A percentile compares a stretch with the other conserved stretches of the same genome.
These are phyloP conservation scores for Hydraecia micacea DNA, from an alignment of 2,888 invertebrate genomes.

Conservation along the genomic window DNA sequence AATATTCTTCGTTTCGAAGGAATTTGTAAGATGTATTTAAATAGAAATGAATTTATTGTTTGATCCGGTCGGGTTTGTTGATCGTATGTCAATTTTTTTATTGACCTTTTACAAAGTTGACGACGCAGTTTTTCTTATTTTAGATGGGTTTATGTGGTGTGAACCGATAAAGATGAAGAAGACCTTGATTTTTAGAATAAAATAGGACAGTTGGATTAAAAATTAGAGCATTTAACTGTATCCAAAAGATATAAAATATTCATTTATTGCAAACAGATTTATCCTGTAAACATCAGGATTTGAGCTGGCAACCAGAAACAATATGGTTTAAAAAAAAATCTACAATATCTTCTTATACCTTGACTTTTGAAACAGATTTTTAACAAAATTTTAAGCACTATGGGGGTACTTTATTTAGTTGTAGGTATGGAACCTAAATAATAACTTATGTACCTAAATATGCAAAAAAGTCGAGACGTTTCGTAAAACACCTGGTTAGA, in stretches of 20 bases:
- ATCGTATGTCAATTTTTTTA: slow-evolving; percentile 26
- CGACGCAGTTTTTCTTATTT: slow-evolving; percentile 9
- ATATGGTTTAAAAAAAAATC: neutral
- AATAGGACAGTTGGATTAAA: too few species aligned
- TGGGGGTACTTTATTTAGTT: neutral
- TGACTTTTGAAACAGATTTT: neutral
- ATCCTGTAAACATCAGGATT: neutral
- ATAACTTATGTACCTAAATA: neutral
- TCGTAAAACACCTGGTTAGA: too few species aligned
- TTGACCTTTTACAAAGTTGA: slow-evolving; percentile 7
- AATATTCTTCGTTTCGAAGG: slow-evolving; percentile 57
- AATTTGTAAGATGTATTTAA: slow-evolving; percentile 52
- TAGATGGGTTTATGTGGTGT: neutral
- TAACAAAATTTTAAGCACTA: neutral
- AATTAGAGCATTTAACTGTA: neutral
- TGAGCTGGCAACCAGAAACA: neutral
- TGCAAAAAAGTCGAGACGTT: too few species aligned
- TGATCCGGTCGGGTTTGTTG: slow-evolving; percentile 21
- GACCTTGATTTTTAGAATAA: neutral
- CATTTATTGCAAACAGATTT: neutral
- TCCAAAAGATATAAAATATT: neutral
- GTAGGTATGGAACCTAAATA: neutral
- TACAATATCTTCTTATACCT: neutral
- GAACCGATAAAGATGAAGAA: neutral
- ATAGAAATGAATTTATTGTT: slow-evolving; percentile 38